phyloP scores from a whole-genome alignment of 2,797 vertebrate species.

The Falco peregrinus region DNA sequence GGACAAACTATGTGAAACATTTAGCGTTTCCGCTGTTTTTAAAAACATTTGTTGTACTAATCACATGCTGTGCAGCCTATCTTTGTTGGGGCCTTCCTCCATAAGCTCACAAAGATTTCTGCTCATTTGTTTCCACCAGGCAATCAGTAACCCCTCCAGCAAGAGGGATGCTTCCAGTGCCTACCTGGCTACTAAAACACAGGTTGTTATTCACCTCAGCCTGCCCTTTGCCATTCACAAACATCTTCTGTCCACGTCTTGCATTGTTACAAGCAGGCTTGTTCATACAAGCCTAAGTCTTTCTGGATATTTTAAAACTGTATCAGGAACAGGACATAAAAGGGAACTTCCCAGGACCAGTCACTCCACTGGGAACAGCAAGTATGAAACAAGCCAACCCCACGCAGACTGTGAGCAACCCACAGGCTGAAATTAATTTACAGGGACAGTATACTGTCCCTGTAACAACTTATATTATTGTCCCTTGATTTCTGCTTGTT shows the following conservation, averaged over 20 bases:
- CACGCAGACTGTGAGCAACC: background rate
- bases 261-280: background rate
- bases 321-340: background rate
- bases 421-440: background rate
- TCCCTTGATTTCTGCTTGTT: background rate
- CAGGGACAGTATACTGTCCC: background rate
- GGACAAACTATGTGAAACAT: background rate
- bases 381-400: background rate
- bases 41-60: background rate
- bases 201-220: background rate
- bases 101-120: background rate
- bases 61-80: background rate
- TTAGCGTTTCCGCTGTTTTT: background rate
- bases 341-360: background rate
- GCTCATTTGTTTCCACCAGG: background rate
- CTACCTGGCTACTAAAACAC: background rate
- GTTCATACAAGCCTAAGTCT: background rate
- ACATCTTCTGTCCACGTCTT: rapidly evolving
- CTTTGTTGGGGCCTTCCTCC: background rate
- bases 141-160: background rate
- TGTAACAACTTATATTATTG: background rate
- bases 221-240: background rate
- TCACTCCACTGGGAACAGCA: background rate
- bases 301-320: background rate
- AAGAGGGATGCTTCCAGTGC: background rate